Percentiles rank a stretch among this genome's conserved stretches.
Conservation (phyloP, 2,113 vertebrate genomes). For the Setophaga kirtlandii region DNA sequence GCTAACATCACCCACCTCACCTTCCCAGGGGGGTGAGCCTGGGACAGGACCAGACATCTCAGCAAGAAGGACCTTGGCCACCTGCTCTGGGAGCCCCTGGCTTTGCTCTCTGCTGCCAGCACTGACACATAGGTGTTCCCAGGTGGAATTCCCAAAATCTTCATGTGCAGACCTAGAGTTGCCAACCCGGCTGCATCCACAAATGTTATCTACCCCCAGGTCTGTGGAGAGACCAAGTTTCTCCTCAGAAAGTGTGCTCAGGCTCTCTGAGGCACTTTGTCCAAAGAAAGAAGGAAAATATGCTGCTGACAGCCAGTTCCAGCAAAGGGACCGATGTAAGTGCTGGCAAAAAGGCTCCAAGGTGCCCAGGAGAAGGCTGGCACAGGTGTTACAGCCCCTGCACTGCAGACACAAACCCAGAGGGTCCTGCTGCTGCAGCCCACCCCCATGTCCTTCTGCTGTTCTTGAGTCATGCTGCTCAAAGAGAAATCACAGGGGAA, state of each 20-base stretch:
- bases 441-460: background rate
- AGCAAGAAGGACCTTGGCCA: background rate
- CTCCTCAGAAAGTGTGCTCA: background rate
- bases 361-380: background rate
- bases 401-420: background rate
- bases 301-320: background rate
- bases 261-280: background rate
- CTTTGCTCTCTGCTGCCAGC: background rate
- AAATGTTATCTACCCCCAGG: background rate
- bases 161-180: background rate
- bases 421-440: background rate
- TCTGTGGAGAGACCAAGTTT: background rate
- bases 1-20: background rate
- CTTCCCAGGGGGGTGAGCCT: background rate
- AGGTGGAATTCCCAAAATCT: background rate
- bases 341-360: background rate
- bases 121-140: background rate
- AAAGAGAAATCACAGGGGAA: background rate
- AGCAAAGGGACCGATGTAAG: background rate
- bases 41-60: background rate
- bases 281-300: background rate
- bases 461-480: background rate
- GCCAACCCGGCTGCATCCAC: background rate
- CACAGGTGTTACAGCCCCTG: background rate
- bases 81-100: background rate